phyloP scores from a whole-genome alignment of 92 coral and sea anemone genomes.

The Pocillopora meandrina region DNA sequence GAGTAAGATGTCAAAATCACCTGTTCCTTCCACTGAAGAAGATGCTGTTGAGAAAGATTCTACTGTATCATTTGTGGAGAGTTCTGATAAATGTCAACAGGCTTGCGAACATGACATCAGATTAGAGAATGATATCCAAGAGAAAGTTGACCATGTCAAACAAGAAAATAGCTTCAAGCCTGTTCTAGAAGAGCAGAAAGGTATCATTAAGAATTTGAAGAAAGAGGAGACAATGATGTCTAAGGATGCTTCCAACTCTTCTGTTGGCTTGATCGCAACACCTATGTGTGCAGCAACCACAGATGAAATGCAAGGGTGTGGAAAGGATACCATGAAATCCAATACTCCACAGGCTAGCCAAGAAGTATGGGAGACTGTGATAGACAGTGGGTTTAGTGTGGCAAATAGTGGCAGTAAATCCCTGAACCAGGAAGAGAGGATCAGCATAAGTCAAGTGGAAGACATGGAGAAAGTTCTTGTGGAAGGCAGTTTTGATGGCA shows the following conservation, averaged over 20 bases:
- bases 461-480: conserved; percentile 42
- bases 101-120: conserved; percentile 39
- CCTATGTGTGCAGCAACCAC: conserved; percentile 21
- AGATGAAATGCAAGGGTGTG: conserved; percentile 54
- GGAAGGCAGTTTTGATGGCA: conserved; percentile 20
- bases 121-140: conserved; percentile 14
- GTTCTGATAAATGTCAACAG: conserved; percentile 35
- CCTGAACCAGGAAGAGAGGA: conserved; percentile 50
- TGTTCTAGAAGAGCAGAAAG: conserved; percentile 1
- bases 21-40: conserved; percentile 20
- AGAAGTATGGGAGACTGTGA: conserved; percentile 92
- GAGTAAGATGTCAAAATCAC: not conserved
- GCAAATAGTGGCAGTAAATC: conserved; percentile 33
- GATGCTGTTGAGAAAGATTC: conserved; percentile 22
- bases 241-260: not conserved
- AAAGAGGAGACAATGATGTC: not conserved
- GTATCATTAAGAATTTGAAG: not conserved
- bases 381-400: conserved; percentile 82
- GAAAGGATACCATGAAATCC: conserved; percentile 14
- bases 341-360: conserved; percentile 29
- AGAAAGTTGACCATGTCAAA: conserved; percentile 17
- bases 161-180: conserved; percentile 10
- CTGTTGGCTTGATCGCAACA: not conserved
- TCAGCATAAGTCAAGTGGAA: conserved; percentile 61
- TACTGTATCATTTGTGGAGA: conserved; percentile 28